Conservation (phyloP, 1,140 invertebrate species). For the Drosophila bipectinata region DNA sequence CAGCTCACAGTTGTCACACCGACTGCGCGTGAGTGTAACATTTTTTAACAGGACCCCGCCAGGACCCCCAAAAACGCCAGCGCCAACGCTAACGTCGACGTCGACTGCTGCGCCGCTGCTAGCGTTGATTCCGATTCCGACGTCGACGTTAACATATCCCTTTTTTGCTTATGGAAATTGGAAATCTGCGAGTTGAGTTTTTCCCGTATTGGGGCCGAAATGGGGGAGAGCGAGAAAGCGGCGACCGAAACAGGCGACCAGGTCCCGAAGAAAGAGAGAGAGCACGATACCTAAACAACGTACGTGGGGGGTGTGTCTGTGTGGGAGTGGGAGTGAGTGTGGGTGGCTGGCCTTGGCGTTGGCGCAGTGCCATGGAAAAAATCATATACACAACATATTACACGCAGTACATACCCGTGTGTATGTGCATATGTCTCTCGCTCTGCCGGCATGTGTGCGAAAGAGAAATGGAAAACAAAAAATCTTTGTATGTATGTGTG, state of each 20-base stretch:
- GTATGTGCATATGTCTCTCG: constrained; percentile 43
- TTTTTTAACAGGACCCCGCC: constrained; percentile 58
- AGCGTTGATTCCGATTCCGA: constrained; percentile 8
- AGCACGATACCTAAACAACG: constrained; percentile 49
- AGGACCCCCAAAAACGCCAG: constrained; percentile 47
- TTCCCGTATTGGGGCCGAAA: constrained; percentile 47
- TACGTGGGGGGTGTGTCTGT: constrained; percentile 66
- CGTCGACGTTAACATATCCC: constrained; percentile 67
- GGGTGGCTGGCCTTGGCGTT: constrained; percentile 28
- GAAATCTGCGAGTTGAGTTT: constrained; percentile 74
- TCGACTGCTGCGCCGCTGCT: constrained; percentile 28
- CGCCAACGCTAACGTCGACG: neutral
- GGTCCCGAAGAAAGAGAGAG: constrained; percentile 14
- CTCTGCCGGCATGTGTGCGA: constrained; percentile 67
- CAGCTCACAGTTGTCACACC: constrained; percentile 70
- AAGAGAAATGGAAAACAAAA: constrained; percentile 72
- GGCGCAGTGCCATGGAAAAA: constrained; percentile 52
- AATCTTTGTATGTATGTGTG: constrained; percentile 33
- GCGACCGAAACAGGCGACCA: constrained; percentile 5
- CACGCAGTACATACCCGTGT: constrained; percentile 54
- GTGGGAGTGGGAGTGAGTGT: constrained; percentile 9
- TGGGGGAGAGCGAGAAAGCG: constrained; percentile 15
- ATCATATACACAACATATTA: constrained; percentile 81
- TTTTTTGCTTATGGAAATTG: constrained; percentile 78
- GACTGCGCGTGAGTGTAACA: constrained; percentile 78